These are phyloP conservation scores for Dyspetes luteomarginatus DNA, from an alignment of 2,888 invertebrate species.

Conservation along the genomic window DNA sequence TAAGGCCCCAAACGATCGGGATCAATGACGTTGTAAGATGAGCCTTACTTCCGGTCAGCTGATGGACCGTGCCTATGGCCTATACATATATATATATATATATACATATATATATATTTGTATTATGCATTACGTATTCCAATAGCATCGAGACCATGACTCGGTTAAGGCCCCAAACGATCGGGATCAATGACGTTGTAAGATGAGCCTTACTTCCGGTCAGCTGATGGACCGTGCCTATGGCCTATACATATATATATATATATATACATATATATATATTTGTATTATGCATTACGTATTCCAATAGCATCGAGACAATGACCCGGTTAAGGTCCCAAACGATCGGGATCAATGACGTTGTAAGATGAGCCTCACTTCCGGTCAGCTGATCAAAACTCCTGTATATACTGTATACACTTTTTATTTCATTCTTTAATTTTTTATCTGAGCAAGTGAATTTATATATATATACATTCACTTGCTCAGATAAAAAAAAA, in stretches of 20 bases:
- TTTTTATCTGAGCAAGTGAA: no score
- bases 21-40: no score
- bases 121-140: no score
- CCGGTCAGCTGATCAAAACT: constrained; percentile 11
- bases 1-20: no score
- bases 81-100: constrained; percentile 1
- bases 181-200: constrained; percentile 69
- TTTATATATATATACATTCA: background rate
- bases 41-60: no score
- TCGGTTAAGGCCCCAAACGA: constrained; percentile 60
- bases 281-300: constrained; percentile 49
- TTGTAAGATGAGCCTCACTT: constrained; percentile 44
- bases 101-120: no score
- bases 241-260: constrained; percentile 1
- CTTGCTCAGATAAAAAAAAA: no score
- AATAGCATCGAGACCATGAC: constrained; percentile 74
- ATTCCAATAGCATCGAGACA: constrained; percentile 69
- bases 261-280: background rate
- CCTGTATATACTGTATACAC: background rate
- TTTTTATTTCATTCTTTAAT: no score
- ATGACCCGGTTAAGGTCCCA: constrained; percentile 70
- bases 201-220: constrained; percentile 4
- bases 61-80: no score
- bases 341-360: constrained; percentile 67
- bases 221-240: no score